A percentile compares a stretch with the other conserved stretches of the same genome.
These are phyloP conservation scores for Neodon shergylaensis DNA, from an alignment of 2,113 vertebrate species.

Conservation along the genomic window DNA sequence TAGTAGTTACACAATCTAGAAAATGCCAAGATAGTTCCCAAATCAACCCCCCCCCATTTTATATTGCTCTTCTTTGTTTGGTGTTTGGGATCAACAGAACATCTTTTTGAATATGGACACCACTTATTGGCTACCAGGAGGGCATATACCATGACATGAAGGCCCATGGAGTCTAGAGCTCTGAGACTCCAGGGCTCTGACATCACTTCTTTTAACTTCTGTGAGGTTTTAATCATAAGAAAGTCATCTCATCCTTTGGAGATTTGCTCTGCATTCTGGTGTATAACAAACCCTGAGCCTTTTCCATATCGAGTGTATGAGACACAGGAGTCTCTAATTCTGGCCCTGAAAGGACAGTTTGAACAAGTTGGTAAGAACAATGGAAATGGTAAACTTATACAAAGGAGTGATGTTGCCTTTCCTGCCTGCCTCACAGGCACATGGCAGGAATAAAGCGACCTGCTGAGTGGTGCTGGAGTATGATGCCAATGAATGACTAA, in stretches of 20 bases:
- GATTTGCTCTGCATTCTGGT: background rate
- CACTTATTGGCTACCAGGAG: background rate
- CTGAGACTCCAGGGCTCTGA: background rate
- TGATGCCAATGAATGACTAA: background rate
- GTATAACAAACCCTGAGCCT: background rate
- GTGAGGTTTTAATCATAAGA: background rate
- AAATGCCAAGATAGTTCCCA: background rate
- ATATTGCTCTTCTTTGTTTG: background rate
- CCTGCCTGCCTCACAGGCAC: background rate
- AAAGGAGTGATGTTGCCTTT: background rate
- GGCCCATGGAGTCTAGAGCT: background rate
- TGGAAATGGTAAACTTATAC: background rate
- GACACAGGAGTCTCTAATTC: background rate
- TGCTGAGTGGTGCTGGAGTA: background rate
- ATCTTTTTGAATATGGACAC: background rate
- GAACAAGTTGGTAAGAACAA: background rate
- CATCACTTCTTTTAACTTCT: background rate
- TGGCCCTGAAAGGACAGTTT: background rate
- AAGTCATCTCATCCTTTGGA: background rate
- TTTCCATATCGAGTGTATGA: background rate
- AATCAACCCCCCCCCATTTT: background rate
- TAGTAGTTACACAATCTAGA: slow-evolving; percentile 13
- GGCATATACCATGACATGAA: background rate
- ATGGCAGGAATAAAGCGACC: background rate
- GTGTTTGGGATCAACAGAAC: background rate